phyloP scores from a whole-genome alignment of 2,888 invertebrate genomes.

The Epinotia nisella region DNA sequence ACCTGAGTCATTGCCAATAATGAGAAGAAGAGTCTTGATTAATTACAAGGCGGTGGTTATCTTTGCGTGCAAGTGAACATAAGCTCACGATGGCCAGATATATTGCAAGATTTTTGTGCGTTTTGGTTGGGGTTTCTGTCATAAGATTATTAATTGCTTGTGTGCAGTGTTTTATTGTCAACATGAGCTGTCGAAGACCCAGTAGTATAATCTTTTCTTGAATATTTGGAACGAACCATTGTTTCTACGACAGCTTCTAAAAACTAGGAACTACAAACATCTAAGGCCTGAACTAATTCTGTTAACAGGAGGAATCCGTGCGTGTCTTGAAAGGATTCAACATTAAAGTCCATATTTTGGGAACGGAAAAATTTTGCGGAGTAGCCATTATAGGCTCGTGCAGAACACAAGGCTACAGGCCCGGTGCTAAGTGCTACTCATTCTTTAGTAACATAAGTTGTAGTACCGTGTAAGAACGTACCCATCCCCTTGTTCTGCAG shows the following conservation, averaged over 20 bases:
- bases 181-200: neutral
- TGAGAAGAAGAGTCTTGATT: neutral
- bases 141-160: too few relatives aligned
- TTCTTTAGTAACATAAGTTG: conserved; percentile 20
- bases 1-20: neutral
- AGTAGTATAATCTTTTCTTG: neutral
- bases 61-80: conserved; percentile 1
- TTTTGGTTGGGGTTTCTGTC: neutral
- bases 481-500: conserved; percentile 98
- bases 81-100: neutral
- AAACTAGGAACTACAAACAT: conserved; percentile 3
- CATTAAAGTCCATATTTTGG: conserved; percentile 4
- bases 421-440: conserved; percentile 33
- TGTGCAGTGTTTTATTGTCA: neutral
- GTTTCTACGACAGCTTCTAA: neutral
- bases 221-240: neutral
- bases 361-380: neutral
- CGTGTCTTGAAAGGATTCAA: neutral
- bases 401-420: conserved; percentile 15
- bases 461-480: conserved; percentile 79
- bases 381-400: neutral
- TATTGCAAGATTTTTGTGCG: neutral
- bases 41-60: neutral
- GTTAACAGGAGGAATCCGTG: neutral
- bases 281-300: conserved; percentile 2